Base-by-base conservation (phyloP, 2,113 vertebrate genomes). In the Xyrauchen texanus region DNA sequence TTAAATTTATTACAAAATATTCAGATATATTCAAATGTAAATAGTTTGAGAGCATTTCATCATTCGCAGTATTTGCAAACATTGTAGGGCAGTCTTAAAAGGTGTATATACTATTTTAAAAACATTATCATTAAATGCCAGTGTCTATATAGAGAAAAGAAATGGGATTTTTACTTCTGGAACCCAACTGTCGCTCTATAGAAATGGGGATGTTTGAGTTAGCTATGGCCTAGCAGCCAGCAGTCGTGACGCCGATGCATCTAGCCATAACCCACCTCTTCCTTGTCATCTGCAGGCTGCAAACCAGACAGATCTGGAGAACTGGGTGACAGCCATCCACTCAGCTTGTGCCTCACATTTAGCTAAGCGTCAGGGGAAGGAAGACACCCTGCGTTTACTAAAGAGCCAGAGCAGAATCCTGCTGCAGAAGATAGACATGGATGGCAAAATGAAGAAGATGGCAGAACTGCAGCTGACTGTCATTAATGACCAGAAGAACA, bases 371-470 rank as follows among this genome's bases (percentile, higher is more conserved):
- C 92, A 92, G 10, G 95, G 95, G 71, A 96, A 94, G 74, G 95
- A 96, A 83, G 95, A 96, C 83, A 96, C 95, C 0, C 78, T 96
- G 46, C 90, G 90, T 60, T 85, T 96, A n/a, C 87, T 96, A 21
- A 93, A 90, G 85, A 95, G 81, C 86, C 94, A 96, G 86, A 94
- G 91, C 7, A 92, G 90, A 65, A 86, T 83, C 81, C 90, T 96
- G 1, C 90, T 94, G 45, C 95, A 96, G 90, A 95, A 95, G 87
- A 93, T 96, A 12, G 95, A 96, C 82, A 96, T 96, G 94, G 95
- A 96, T 80, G 88, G 93, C 85, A 96, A 96, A 89, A 96, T 96
- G 95, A 95, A 91, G 85, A 96, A 96, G 89, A 96, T 96, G 95
- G 95, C 95, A 0, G 95, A 95, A 68, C 67, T 96, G 15, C 95